phyloP scores from a whole-genome alignment of 2,888 invertebrate genomes.

The Crematogaster levior region DNA sequence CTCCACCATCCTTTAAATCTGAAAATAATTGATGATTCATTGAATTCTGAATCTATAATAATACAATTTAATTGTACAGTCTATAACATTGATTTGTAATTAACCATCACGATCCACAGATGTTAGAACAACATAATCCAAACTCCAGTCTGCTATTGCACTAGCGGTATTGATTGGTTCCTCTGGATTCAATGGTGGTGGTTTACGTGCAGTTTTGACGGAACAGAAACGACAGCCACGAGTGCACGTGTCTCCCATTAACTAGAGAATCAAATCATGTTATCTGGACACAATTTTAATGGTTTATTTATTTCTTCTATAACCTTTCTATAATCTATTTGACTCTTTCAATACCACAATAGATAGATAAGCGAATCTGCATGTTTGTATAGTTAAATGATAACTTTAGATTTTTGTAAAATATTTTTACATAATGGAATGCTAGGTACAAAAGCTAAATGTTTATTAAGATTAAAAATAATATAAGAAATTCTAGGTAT shows the following conservation, averaged over 20 bases:
- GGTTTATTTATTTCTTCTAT: neutral
- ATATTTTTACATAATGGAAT: neutral
- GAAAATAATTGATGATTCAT: slow-evolving; percentile 55
- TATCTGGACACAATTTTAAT: neutral
- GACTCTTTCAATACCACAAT: neutral
- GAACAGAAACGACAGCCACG: slow-evolving; percentile 99
- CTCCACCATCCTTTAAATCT: slow-evolving; percentile 98
- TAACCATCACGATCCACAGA: slow-evolving; percentile 99
- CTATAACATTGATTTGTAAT: slow-evolving; percentile 47
- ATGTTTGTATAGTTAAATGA: neutral
- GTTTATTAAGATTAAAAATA: neutral
- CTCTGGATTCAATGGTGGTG: slow-evolving; percentile 94
- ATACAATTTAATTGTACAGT: neutral
- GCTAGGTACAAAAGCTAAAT: neutral
- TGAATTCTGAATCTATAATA: neutral
- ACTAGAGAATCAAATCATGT: slow-evolving; percentile 85
- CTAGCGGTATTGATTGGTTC: slow-evolving; percentile 97
- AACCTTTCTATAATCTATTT: neutral
- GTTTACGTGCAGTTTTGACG: slow-evolving; percentile 97
- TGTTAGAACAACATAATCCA: slow-evolving; percentile 98
- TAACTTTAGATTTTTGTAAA: neutral
- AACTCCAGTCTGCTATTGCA: slow-evolving; percentile 97
- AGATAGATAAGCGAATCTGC: neutral
- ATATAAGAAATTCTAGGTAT: neutral
- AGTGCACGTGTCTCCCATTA: slow-evolving; percentile 99